Evolutionary conservation across 2,113 vertebrate genomes (phyloP).

Genomic region (Suricata suricatta): DNA sequence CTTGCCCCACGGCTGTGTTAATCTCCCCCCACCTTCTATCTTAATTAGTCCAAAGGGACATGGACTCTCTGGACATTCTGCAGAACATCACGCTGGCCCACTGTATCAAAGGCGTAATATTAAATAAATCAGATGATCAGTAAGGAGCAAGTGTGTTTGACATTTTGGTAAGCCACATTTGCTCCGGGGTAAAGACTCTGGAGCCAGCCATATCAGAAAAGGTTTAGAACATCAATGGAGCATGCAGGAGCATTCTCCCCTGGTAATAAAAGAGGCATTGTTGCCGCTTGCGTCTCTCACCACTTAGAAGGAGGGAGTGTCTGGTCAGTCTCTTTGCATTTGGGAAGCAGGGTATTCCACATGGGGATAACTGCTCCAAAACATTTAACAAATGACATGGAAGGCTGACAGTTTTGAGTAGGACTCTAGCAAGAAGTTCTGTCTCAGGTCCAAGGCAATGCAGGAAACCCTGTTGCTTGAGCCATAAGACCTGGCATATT

Average conservation of each 20-base stretch:
- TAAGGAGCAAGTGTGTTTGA: not conserved
- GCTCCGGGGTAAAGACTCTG: not conserved
- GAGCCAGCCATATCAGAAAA: not conserved
- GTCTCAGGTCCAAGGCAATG: not conserved
- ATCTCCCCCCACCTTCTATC: not conserved
- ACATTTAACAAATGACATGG: not conserved
- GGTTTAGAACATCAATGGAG: not conserved
- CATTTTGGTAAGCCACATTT: not conserved
- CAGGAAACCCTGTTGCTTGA: not conserved
- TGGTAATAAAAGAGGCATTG: not conserved
- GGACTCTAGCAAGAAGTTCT: not conserved
- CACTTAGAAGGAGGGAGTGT: not conserved
- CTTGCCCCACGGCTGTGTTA: not conserved
- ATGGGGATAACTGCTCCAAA: not conserved
- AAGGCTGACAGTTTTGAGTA: not conserved
- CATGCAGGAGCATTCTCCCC: not conserved
- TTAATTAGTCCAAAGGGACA: conserved; percentile 12
- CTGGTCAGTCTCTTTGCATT: not conserved
- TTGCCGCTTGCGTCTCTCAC: not conserved
- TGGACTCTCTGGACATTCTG: not conserved
- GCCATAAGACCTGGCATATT: not conserved
- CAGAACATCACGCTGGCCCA: not conserved
- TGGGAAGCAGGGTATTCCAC: not conserved
- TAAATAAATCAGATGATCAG: not conserved
- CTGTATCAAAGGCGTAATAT: not conserved